A percentile compares a stretch with the other conserved stretches of the same genome.
phyloP scores from a whole-genome alignment of 2,113 vertebrate species.

The Apeltes quadracus region DNA sequence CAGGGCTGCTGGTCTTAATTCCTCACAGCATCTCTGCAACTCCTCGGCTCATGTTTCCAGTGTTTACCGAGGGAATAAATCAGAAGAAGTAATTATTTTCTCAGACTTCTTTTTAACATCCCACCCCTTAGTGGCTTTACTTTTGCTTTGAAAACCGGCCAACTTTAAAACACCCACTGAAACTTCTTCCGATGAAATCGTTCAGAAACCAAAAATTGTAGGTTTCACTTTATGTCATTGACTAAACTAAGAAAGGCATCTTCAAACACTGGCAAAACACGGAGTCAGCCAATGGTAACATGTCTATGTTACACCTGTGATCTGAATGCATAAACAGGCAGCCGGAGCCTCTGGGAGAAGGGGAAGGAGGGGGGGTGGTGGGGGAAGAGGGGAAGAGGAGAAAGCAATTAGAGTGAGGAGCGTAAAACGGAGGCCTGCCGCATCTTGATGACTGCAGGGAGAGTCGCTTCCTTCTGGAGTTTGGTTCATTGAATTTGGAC shows the following conservation, averaged over 20 bases:
- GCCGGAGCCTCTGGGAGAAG: neutral
- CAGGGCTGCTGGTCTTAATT: neutral
- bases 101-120: no score
- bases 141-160: neutral
- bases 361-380: no score
- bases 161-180: neutral
- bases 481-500: neutral
- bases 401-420: constrained; percentile 34
- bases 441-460: constrained; percentile 2
- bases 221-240: no score
- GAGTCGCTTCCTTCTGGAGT: neutral
- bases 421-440: constrained; percentile 7
- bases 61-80: neutral
- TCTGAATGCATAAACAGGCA: neutral
- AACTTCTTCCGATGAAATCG: no score
- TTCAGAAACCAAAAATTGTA: no score
- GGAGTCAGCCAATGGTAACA: no score
- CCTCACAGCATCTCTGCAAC: neutral
- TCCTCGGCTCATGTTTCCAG: neutral
- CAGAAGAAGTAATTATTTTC: neutral
- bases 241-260: neutral
- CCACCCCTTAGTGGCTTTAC: no score
- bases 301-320: neutral
- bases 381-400: constrained; percentile 27
- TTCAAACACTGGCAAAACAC: neutral